Base-by-base conservation (phyloP, 2,888 invertebrate species). In the Eledona agricola region DNA sequence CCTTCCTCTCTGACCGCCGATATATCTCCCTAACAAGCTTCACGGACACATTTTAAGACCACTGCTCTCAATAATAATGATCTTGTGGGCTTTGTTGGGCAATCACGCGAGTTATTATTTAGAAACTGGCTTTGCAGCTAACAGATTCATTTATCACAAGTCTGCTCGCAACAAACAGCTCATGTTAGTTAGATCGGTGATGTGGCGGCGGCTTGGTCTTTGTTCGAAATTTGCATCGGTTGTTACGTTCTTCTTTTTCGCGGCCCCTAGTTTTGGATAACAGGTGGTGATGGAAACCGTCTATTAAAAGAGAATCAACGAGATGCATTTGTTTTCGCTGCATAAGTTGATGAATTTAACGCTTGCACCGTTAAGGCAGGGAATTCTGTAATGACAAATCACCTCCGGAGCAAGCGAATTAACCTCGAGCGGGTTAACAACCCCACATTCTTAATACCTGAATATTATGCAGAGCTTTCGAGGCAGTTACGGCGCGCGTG, bases 281-380 rank as follows among this genome's bases (percentile, higher is more conserved):
- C 72, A 72, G 71, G 71, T 72, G 72, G 67, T 60, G 63, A 63
- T 62, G 61, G 72, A 70, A 71, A 72, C 72, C 71, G 62, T 70
- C 69, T 67, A 72, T 72, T 71, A 72, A 72, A 72, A 72, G 65
- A 69, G 66, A 67, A 71, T 70, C 68, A 71, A 70, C n/a, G n/a
- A 68, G 68, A 54, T 64, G 68, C 70, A 71, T 71, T 71, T 66
- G 58, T 62, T 66, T 58, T 60, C 52, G 52, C 16, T 45, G 46
- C 35, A 45, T 29, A 42, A 42, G 15, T 42, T 42, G 15, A 42
- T 28, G 13, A 46, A 46, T 46, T 46, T 46, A 46, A 26, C 31
- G 43, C 43, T 43, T 43, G 43, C 46, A 46, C 35, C 35, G 28
- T 35, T 35, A 46, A 40, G 28, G 40, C 29, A 28, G 29, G 17